Base-by-base conservation (phyloP, 2,888 invertebrate species). In the Lepidochrysops patricia region DNA sequence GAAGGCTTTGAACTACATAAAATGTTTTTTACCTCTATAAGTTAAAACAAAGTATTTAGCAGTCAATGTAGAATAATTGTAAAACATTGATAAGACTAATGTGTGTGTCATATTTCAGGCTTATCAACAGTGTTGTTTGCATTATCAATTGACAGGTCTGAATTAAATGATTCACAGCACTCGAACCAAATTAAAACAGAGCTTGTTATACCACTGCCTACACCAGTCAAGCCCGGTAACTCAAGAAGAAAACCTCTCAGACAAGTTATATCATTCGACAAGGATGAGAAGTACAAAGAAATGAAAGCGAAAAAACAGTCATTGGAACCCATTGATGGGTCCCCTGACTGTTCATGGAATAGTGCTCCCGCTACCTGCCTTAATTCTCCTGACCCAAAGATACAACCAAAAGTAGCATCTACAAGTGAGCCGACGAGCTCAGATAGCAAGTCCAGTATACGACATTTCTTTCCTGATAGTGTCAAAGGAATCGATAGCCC, bases 61-160 rank as follows among this genome's bases (percentile, higher is more conserved):
- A 3, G 23, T 34, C 3, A 34, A 12, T 13, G 23, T 23, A 13
- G 25, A 29, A 12, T 29, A 57, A 32, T 57, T 19, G 19, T 43
- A 23, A 23, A 12, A 43, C 19, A 43, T 9, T 43, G 43, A 43
- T 43, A 43, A 43, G 19, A 15, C 19, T 19, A 23, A 43, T 4
- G 43, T 43, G 43, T 23, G 54, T 54, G 15, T 54, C 15, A 54
- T 32, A 54, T 88, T 87, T 66, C 75, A 95, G 96, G 96, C 66
- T 91, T 98, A 76, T 95, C 94, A 67, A 94, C 96, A 58, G 95
- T 98, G 74, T 90, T 98, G 66, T 98, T 98, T 89, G 98, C 98
- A 23, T 93, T 98, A 75, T 94, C 93, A 73, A 95, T 98, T 63
- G 97, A 98, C 86, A 95, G 95, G 80, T 90, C 93, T 27, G 95